phyloP scores from a whole-genome alignment of 2,888 invertebrate species.

The Caenorhabditis sulstoni region DNA sequence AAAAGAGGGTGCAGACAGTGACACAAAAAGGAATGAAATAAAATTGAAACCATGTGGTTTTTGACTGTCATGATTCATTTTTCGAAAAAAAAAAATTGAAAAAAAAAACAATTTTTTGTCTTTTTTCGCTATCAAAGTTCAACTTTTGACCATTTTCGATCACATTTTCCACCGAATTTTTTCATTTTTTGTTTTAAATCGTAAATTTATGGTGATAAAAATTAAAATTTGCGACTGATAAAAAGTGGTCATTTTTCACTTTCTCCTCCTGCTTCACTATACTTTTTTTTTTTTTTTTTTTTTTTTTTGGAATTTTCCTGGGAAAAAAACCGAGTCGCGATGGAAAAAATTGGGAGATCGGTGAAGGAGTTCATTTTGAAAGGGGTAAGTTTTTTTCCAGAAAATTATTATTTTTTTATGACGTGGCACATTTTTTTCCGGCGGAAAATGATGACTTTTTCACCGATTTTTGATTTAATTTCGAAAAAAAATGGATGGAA shows the following conservation, averaged over 20 bases:
- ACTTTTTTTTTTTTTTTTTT: background rate
- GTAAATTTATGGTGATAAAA: no score
- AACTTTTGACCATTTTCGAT: background rate
- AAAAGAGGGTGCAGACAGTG: slow-evolving; percentile 28
- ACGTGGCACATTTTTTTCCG: background rate
- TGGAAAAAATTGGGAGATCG: background rate
- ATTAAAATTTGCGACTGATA: no score
- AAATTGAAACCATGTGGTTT: background rate
- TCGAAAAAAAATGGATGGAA: no score
- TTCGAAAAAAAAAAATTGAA: background rate
- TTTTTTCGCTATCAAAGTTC: background rate
- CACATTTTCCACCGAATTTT: background rate
- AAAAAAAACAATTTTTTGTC: background rate
- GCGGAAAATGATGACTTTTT: background rate
- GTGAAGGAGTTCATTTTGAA: background rate
- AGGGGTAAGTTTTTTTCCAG: slow-evolving; percentile 4
- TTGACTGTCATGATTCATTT: background rate
- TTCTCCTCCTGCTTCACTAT: no score
- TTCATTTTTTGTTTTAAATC: no score
- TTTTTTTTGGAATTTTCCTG: background rate
- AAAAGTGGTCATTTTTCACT: no score
- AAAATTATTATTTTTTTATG: no score
- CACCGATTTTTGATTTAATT: background rate
- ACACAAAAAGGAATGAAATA: slow-evolving; percentile 23
- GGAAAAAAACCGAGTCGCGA: background rate